Evolutionary conservation across 2,797 vertebrate species (phyloP).

Genomic region (Hydrocynus forskahlii): DNA sequence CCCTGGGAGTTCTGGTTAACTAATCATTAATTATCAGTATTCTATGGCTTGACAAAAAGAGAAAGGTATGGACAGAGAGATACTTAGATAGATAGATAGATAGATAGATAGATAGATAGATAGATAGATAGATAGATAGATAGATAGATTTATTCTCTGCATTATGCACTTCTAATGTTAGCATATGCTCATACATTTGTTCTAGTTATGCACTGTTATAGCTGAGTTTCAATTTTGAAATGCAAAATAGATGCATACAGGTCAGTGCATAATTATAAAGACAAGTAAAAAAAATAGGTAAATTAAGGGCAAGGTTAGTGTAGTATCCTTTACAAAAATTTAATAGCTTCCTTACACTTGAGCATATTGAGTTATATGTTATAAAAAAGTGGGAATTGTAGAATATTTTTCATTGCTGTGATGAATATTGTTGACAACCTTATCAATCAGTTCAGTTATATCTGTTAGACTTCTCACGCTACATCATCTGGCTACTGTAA

Average conservation of each 20-base stretch:
- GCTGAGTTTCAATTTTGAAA: not conserved
- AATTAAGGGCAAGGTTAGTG: not conserved
- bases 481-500: conserved; percentile 64
- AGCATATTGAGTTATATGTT: no score
- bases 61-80: no score
- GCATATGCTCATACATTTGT: no score
- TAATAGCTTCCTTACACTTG: no score
- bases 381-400: no score
- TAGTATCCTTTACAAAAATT: no score
- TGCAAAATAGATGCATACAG: no score
- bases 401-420: not conserved
- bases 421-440: not conserved
- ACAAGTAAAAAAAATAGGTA: not conserved
- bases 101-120: not conserved
- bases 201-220: not conserved
- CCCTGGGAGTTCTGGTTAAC: not conserved
- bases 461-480: conserved; percentile 47
- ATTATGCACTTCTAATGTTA: no score
- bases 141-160: not conserved
- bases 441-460: not conserved
- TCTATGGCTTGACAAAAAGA: conserved; percentile 59
- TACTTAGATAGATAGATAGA: no score
- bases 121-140: not conserved
- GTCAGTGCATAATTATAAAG: not conserved
- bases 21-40: conserved; percentile 30